Evolutionary conservation across 2,888 invertebrate genomes (phyloP).

Genomic region (Macrosiphum euphorbiae): DNA sequence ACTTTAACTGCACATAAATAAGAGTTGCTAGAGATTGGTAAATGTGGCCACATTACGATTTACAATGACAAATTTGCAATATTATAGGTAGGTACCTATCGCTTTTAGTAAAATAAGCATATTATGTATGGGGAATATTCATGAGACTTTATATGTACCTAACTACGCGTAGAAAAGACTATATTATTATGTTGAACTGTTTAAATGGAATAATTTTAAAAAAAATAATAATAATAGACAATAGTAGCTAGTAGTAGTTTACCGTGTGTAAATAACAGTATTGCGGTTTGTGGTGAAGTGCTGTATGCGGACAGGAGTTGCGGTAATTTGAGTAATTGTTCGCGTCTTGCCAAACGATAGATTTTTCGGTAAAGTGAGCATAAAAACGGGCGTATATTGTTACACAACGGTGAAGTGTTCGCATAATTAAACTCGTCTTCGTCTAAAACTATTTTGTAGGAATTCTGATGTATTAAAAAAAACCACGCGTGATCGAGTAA

Average conservation of each 20-base stretch:
- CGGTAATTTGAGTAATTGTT: slow-evolving; percentile 23
- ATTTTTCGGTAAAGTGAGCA: slow-evolving; percentile 15
- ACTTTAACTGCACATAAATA: not conserved
- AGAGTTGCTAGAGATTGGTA: not conserved
- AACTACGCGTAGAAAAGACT: not conserved
- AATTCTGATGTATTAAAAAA: not conserved
- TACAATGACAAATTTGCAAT: not conserved
- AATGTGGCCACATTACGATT: not conserved
- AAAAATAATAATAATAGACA: not conserved
- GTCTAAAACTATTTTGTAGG: not conserved
- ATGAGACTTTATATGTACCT: not conserved
- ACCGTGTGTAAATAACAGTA: not conserved
- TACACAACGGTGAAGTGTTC: not conserved
- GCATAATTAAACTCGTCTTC: not conserved
- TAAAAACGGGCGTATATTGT: not conserved
- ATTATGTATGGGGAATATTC: not conserved
- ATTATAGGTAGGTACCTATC: not conserved
- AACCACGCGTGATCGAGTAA: not conserved
- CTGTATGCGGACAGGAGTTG: not conserved
- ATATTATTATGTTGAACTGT: not conserved
- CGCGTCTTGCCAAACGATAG: not conserved
- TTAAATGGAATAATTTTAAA: not conserved
- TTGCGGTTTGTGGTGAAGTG: not conserved
- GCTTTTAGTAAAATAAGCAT: not conserved
- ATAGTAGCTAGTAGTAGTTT: not conserved